phyloP scores from a whole-genome alignment of 64 coral and sea anemone genomes.

The Exaiptasia diaphana region DNA sequence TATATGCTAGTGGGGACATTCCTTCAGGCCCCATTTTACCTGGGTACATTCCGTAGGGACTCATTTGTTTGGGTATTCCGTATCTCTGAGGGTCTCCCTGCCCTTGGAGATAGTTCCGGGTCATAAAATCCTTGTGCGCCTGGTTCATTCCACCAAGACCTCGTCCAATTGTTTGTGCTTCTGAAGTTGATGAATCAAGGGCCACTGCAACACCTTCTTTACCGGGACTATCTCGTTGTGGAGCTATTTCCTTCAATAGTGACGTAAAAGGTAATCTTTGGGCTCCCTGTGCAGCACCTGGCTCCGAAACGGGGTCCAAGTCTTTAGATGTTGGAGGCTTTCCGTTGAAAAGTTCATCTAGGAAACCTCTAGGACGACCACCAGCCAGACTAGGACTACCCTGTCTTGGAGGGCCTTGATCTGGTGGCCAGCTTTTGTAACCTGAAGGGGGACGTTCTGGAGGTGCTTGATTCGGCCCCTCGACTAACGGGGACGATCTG shows the following conservation, averaged over 20 bases:
- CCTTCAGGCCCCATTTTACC: conserved; percentile 33
- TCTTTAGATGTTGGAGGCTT: conserved; percentile 35
- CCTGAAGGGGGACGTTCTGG: not conserved
- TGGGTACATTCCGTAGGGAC: conserved; percentile 37
- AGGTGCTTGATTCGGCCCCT: not conserved
- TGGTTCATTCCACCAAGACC: conserved; percentile 4
- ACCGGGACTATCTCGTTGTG: conserved; percentile 6
- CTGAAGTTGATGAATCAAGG: conserved; percentile 7
- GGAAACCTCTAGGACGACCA: conserved; percentile 51
- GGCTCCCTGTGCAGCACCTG: conserved; percentile 23
- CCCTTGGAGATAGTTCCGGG: conserved; percentile 28
- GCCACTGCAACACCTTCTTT: not conserved
- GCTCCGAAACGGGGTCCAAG: not conserved
- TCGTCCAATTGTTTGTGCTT: not conserved
- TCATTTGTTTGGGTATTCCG: conserved; percentile 17
- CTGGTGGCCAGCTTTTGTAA: conserved; percentile 43
- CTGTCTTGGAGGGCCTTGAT: not conserved
- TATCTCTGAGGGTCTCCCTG: conserved; percentile 18
- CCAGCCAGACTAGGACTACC: not conserved
- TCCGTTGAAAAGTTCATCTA: conserved; percentile 80
- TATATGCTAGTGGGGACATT: conserved; percentile 7
- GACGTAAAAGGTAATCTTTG: conserved; percentile 76
- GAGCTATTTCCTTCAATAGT: conserved; percentile 74
- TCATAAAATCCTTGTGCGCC: conserved; percentile 19
- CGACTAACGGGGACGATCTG: conserved; percentile 2